These are phyloP conservation scores for Drosophila cognata DNA, from an alignment of 2,888 invertebrate genomes.

Conservation along the genomic window DNA sequence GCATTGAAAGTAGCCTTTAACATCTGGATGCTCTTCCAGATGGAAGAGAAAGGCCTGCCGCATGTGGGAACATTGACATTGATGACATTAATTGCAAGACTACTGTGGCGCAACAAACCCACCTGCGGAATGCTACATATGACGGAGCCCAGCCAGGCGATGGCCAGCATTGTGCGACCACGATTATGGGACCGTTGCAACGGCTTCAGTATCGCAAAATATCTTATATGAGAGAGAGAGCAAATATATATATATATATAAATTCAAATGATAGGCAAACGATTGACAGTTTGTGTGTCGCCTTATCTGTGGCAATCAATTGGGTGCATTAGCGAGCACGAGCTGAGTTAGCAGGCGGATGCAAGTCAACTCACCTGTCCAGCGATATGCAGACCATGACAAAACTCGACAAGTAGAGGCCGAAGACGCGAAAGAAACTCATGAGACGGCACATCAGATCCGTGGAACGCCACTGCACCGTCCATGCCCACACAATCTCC, in stretches of 20 bases:
- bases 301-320: constrained; percentile 71
- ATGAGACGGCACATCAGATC: constrained; percentile 94
- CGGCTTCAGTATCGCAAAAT: constrained; percentile 94
- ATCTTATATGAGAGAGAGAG: constrained; percentile 86
- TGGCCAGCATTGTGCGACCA: constrained; percentile 90
- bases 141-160: constrained; percentile 92
- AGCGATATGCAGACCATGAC: constrained; percentile 95
- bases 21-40: constrained; percentile 92
- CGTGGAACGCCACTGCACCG: constrained; percentile 94
- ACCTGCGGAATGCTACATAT: constrained; percentile 96
- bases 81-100: constrained; percentile 43
- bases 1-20: constrained; percentile 95
- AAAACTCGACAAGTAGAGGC: constrained; percentile 94
- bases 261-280: constrained; percentile 33
- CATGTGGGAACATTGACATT: constrained; percentile 1
- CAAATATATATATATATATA: neutral
- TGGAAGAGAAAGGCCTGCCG: constrained; percentile 93
- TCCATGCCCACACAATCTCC: constrained; percentile 95
- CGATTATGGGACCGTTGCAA: constrained; percentile 91
- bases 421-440: constrained; percentile 94
- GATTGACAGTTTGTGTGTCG: constrained; percentile 56
- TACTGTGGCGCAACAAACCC: constrained; percentile 59
- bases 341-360: constrained; percentile 28
- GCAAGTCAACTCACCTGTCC: constrained; percentile 89
- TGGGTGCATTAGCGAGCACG: constrained; percentile 70